Percentiles rank a stretch among this genome's conserved stretches.
phyloP scores from a whole-genome alignment of 2,113 vertebrate genomes.

The Condylura cristata region DNA sequence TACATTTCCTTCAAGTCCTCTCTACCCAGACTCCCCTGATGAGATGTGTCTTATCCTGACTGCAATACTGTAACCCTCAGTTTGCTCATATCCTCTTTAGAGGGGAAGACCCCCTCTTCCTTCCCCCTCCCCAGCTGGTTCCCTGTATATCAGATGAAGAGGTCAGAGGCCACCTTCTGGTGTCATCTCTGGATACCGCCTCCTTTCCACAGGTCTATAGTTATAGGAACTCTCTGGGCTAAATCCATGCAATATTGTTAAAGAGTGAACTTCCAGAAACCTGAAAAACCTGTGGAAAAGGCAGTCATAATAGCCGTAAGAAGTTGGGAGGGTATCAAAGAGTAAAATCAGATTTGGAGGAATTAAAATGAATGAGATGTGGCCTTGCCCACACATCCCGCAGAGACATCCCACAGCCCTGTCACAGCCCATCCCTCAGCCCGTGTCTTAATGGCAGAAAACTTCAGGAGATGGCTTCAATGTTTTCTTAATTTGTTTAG shows the following conservation, averaged over 20 bases:
- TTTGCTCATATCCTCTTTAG: background rate
- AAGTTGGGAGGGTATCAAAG: background rate
- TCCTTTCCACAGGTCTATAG: background rate
- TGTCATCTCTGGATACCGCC: background rate
- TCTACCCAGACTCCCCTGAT: background rate
- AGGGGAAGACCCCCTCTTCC: background rate
- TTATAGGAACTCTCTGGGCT: background rate
- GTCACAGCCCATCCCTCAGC: background rate
- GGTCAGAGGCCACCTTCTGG: background rate
- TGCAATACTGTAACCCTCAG: background rate
- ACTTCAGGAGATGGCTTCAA: background rate
- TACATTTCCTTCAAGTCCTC: background rate
- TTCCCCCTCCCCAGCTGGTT: too few relatives aligned
- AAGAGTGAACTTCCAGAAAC: constrained; percentile 23
- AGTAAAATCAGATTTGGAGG: background rate
- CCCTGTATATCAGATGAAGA: background rate
- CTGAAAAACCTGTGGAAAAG: background rate
- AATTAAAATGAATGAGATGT: constrained; percentile 6
- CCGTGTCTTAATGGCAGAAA: background rate
- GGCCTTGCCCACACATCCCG: background rate
- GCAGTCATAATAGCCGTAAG: background rate
- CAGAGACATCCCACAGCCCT: background rate
- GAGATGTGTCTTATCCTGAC: background rate
- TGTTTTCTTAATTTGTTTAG: constrained; percentile 46
- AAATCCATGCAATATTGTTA: background rate